Evolutionary conservation across 2,797 vertebrate genomes (phyloP), one percentile per base, ranked within the genome.

Genomic region (Alosa sapidissima): DNA sequence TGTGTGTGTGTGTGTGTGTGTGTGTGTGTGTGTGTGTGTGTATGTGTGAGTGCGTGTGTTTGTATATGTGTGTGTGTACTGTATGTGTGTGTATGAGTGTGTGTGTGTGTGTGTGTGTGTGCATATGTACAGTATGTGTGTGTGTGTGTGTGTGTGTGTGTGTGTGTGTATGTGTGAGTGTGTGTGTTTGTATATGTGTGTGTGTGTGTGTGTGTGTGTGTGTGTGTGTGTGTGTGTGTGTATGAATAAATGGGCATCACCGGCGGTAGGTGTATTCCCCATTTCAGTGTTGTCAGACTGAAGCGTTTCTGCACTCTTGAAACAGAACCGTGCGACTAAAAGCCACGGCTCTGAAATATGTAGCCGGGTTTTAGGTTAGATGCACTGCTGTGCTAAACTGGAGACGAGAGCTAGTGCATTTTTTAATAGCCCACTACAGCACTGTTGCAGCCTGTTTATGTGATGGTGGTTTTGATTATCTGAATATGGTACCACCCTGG

Each of bases 21-120:
- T 58, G 58, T n/a, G 28, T 28, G 28, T 28, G 28, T 28, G 62
- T 68, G 62, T 68, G 28, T 68, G 62, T 68, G 28, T 68, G 62
- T 68, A 28, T 68, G 28, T 36, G 62, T 68, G 28, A 72, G 65
- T 72, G 65, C 72, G 65, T 72, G 28, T 88, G 52, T 81, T 51
- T 85, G 24, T n/a, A n/a, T n/a, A n/a, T 54, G 51, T 82, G 51
- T 54, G 54, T 82, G 19, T 82, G 81, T 65, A n/a, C n/a, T 33
- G 55, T 48, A 54, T 33, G 28, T 41, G 81, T 81, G 51, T 84
- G 85, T 75, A 58, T 65, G 62, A 33, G 9, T 65, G 62, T 28
- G n/a, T 65, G 24, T 65, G 62, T 68, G 28, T 72, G 65, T 72
- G 65, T 72, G 65, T 72, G 28, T 88, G 52, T 81, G 51, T 85